Evolutionary conservation across 2,888 invertebrate genomes (phyloP), one percentile per base, ranked within the genome.

Genomic region (Campopleginae sp.): DNA sequence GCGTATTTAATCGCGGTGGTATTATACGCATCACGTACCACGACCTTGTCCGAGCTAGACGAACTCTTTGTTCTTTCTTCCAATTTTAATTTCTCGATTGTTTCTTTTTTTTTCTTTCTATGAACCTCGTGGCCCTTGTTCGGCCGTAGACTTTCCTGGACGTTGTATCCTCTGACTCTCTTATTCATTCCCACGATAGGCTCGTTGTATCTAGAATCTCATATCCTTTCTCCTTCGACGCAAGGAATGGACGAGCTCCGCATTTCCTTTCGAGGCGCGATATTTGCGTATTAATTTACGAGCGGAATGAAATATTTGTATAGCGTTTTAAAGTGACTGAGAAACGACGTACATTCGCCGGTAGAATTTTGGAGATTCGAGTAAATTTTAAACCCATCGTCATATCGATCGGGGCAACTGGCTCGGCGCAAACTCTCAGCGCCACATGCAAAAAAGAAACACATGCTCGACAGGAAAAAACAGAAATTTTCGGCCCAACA

Each of bases 351-450:
- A 23, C 3, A 3, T 44, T 6, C 19, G 42, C n/a, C 23, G 19
- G 19, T 38, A 19, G 44, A 61, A 46, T 75, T 75, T 75, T n/a
- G 42, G 42, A 4, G 7, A 58, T 42, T 42, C 14, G 17, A 31
- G 61, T 27, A 44, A 58, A 61, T 58, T 74, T 74, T 42, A 46
- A 75, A 61, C 23, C 10, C 19, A n/a, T 33, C 65, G 63, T 66
- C 63, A 44, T 71, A 85, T 85, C 82, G 85, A 85, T 85, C 85
- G 76, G 17, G n/a, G 58, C 7, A 38, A 31, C 33, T 68, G 31
- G 23, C 46, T 65, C 63, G 61, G 85, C 80, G 85, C 82, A 82
- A 81, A 77, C 82, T 85, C 85, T 48, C 63, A 6, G 19, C 46
- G 42, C 48, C 19, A 58, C 71, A 84, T 76, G 80, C 80, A 80